phyloP scores from a whole-genome alignment of 2,797 vertebrate genomes.

The Dryobates pubescens region DNA sequence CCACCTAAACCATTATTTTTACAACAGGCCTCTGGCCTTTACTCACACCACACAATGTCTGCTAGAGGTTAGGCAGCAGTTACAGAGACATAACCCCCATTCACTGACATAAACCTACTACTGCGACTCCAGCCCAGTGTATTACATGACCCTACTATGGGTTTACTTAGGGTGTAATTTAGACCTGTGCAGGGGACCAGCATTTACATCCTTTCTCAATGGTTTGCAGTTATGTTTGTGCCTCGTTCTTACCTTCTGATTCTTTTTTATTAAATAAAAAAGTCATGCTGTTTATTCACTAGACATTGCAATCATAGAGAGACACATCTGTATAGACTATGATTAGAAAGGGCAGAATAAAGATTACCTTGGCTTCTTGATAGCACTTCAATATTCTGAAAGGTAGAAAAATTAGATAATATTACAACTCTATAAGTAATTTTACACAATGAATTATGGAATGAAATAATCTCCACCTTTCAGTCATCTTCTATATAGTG shows the following conservation, averaged over 20 bases:
- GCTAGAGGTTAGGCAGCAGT: conserved; percentile 38
- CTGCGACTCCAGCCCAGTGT: not conserved
- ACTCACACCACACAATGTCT: conserved; percentile 52
- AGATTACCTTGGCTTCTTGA: not conserved
- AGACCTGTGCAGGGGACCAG: not conserved
- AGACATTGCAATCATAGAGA: not conserved
- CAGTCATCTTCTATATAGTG: not conserved
- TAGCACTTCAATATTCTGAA: not conserved
- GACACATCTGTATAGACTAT: not conserved
- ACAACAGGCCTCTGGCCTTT: conserved; percentile 46
- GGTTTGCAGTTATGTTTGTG: not conserved
- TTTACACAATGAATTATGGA: not conserved
- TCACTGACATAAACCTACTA: conserved; percentile 27
- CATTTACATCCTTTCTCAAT: not conserved
- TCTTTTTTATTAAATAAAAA: not conserved
- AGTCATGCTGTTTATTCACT: not conserved
- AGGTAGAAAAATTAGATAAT: not conserved
- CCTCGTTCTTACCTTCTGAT: not conserved
- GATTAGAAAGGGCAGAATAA: not conserved
- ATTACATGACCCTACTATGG: conserved; percentile 12
- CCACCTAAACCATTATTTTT: conserved; percentile 49
- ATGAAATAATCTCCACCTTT: not conserved
- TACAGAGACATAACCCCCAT: conserved; percentile 35
- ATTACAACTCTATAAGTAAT: not conserved
- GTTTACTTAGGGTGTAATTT: conserved; percentile 16